Evolutionary conservation across 2,797 vertebrate genomes (phyloP), one percentile per base, ranked within the genome.

Genomic region (Vireo griseus): DNA sequence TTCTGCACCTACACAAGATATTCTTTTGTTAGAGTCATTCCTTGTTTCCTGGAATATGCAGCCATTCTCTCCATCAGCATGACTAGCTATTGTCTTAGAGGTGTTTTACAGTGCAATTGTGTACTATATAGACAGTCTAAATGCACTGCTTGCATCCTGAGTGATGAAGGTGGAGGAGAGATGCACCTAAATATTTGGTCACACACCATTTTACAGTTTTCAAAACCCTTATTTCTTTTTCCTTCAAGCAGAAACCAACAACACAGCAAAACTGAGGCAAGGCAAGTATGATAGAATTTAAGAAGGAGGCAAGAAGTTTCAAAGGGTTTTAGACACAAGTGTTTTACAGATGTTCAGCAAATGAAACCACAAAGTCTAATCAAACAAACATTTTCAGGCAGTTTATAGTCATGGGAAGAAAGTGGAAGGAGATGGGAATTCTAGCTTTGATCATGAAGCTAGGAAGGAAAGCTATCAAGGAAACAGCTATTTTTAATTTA

Each of bases 331-430:
- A 91, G 39, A 81, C 45, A 44, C 95, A 96, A 96, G 79, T 96
- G 94, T 83, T 91, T 57, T 86, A 88, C 96, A 97, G 94, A 94
- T 95, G 94, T 94, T 96, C 84, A 86, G 79, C 72, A 90, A 94
- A 90, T 62, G 59, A 96, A 95, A 91, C 89, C 92, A 90, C 87
- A 59, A 89, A 75, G 40, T 72, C 76, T 90, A 92, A 94, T 88
- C 85, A 97, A 96, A 95, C 78, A 91, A 95, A 97, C 58, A 84
- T 94, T 90, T 94, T 90, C 39, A 81, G 26, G 48, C 79, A 81
- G 85, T 90, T 95, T 86, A 82, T 35, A 86, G 76, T n/a, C 85
- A 94, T 73, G 82, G 82, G 79, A 96, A 94, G 91, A 96, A 93
- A 94, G 76, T 88, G 73, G 89, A 96, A 85, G 73, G 73, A 91